Evolutionary conservation across 2,888 invertebrate genomes (phyloP).

Genomic region (Leucophora obtusa): DNA sequence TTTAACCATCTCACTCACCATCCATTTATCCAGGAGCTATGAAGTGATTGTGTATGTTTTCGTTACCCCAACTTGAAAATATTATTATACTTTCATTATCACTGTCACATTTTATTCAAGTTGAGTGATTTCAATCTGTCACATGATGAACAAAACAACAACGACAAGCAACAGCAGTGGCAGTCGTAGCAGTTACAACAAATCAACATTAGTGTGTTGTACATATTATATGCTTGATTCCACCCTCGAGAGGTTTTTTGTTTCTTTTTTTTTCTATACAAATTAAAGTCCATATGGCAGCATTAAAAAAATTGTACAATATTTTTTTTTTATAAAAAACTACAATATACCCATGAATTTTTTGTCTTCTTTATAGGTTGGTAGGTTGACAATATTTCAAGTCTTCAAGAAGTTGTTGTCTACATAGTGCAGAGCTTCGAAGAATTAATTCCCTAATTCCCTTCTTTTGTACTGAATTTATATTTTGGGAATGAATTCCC

Average conservation of each 20-base stretch:
- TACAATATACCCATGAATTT: neutral
- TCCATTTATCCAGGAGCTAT: neutral
- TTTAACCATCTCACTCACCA: slow-evolving; percentile 1
- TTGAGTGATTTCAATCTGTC: slow-evolving; percentile 78
- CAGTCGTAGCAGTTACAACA: slow-evolving; percentile 37
- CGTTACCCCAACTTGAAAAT: slow-evolving; percentile 45
- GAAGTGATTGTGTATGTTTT: neutral
- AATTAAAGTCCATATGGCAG: slow-evolving; percentile 78
- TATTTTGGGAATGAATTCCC: too few species aligned
- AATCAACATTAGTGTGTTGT: slow-evolving; percentile 43
- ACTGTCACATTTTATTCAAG: slow-evolving; percentile 77
- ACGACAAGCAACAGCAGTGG: neutral
- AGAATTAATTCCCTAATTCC: too few species aligned
- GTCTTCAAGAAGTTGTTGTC: neutral
- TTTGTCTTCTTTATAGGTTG: neutral
- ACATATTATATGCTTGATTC: slow-evolving; percentile 64
- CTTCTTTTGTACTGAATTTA: too few species aligned
- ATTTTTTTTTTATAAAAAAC: slow-evolving; percentile 7
- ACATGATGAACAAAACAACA: slow-evolving; percentile 64
- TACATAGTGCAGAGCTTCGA: too few species aligned
- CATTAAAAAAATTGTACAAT: slow-evolving; percentile 73
- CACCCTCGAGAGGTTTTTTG: slow-evolving; percentile 63
- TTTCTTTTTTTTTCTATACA: slow-evolving; percentile 27
- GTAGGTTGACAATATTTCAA: neutral
- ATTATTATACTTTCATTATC: slow-evolving; percentile 45